phyloP scores from a whole-genome alignment of 2,113 vertebrate species.

The Paramormyrops kingsleyae region DNA sequence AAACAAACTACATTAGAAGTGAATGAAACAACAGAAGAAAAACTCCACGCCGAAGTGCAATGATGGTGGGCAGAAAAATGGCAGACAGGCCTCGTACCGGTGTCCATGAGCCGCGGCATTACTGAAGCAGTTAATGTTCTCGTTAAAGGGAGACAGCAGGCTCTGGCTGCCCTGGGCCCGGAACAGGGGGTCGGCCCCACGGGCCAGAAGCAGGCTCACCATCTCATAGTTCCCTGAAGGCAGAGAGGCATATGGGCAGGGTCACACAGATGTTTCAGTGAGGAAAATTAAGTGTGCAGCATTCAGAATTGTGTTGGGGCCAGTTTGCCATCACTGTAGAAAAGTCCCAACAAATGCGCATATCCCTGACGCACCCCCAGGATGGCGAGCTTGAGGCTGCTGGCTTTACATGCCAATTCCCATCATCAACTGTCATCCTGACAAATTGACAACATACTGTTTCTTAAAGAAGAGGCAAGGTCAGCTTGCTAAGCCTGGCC shows the following conservation, averaged over 20 bases:
- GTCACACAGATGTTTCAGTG: not conserved
- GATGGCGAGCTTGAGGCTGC: not conserved
- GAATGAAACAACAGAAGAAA: not conserved
- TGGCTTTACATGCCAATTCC: not conserved
- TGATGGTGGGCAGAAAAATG: not conserved
- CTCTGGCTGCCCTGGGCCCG: slow-evolving; percentile 73
- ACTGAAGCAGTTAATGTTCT: slow-evolving; percentile 92
- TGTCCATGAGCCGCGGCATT: slow-evolving; percentile 90
- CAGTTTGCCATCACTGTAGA: not conserved
- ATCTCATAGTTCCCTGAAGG: slow-evolving; percentile 80
- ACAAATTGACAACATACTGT: not conserved
- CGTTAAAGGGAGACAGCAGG: slow-evolving; percentile 72
- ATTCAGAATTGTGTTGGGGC: not conserved
- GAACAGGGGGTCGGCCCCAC: slow-evolving; percentile 81
- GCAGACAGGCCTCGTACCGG: slow-evolving; percentile 61
- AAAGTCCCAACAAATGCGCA: not conserved
- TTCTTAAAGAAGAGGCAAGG: not conserved
- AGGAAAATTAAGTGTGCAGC: not conserved
- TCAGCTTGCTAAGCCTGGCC: not conserved
- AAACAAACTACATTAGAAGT: not conserved
- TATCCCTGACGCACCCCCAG: not conserved
- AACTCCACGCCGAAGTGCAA: not conserved
- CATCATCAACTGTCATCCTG: not conserved
- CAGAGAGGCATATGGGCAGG: not conserved
- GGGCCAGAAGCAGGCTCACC: slow-evolving; percentile 75